phyloP scores from a whole-genome alignment of 2,113 vertebrate genomes.

The Rhinoptilus africanus region DNA sequence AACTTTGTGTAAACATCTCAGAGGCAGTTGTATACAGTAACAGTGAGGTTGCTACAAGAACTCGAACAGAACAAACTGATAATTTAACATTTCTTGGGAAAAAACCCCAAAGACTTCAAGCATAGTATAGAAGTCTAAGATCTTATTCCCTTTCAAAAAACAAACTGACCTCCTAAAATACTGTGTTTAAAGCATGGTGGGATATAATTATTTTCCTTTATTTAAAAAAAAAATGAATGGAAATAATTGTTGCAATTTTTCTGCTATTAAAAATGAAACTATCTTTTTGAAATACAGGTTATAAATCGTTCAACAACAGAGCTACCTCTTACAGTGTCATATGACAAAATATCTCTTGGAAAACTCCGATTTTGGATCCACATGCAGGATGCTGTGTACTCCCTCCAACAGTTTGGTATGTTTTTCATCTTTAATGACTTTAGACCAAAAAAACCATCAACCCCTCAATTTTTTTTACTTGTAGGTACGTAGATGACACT shows the following conservation, averaged over 20 bases:
- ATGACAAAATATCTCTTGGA: slow-evolving; percentile 93
- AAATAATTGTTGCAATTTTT: neutral
- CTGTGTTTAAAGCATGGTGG: neutral
- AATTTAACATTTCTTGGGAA: neutral
- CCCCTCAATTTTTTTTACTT: neutral
- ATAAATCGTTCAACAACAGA: slow-evolving; percentile 89
- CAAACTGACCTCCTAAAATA: neutral
- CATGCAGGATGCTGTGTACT: slow-evolving; percentile 97
- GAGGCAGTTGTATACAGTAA: neutral
- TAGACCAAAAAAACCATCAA: neutral
- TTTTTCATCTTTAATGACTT: neutral
- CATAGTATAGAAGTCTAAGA: neutral
- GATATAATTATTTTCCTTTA: neutral
- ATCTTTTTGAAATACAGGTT: slow-evolving; percentile 75
- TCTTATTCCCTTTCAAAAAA: neutral
- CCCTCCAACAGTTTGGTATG: slow-evolving; percentile 94
- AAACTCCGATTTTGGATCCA: slow-evolving; percentile 97
- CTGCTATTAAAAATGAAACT: neutral
- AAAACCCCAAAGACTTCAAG: neutral
- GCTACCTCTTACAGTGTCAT: slow-evolving; percentile 90
- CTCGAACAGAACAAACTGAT: neutral
- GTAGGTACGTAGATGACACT: neutral
- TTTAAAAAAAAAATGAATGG: neutral
- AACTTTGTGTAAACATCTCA: neutral
- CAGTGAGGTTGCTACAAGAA: neutral